A percentile compares a stretch with the other conserved stretches of the same genome.
Conservation (phyloP, 1,140 invertebrate species). For the Copidosoma floridanum region DNA sequence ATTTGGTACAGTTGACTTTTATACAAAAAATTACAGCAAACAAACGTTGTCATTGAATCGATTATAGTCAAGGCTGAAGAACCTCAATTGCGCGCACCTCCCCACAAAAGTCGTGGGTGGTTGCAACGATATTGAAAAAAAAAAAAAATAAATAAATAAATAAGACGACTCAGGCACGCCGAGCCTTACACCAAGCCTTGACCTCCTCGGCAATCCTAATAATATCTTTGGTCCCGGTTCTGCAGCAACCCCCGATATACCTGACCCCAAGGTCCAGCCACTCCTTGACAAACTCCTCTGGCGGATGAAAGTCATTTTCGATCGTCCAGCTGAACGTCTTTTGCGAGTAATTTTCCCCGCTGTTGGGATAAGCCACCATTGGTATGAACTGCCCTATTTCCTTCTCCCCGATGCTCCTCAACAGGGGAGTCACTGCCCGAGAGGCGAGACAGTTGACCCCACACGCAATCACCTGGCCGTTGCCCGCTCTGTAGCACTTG, state of each 20-base stretch:
- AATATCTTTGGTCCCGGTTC: conserved; percentile 69
- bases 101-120: no score
- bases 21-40: no score
- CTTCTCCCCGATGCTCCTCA: conserved; percentile 55
- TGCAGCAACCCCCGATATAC: conserved; percentile 80
- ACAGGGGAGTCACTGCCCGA: conserved; percentile 57
- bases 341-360: conserved; percentile 63
- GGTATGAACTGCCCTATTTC: conserved; percentile 46
- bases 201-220: conserved; percentile 54
- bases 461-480: conserved; percentile 71
- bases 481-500: conserved; percentile 62
- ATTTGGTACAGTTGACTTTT: no score
- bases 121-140: no score
- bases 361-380: conserved; percentile 74
- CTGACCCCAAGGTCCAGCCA: conserved; percentile 71
- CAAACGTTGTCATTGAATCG: no score
- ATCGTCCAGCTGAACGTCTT: conserved; percentile 60
- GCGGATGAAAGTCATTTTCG: conserved; percentile 51
- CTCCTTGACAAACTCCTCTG: conserved; percentile 64
- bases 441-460: conserved; percentile 87
- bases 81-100: no score
- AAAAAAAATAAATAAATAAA: no score
- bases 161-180: no score
- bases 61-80: no score
- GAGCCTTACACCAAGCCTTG: conserved; percentile 37